Evolutionary conservation across 2,797 vertebrate genomes (phyloP).

Genomic region (Garrulus glandarius): DNA sequence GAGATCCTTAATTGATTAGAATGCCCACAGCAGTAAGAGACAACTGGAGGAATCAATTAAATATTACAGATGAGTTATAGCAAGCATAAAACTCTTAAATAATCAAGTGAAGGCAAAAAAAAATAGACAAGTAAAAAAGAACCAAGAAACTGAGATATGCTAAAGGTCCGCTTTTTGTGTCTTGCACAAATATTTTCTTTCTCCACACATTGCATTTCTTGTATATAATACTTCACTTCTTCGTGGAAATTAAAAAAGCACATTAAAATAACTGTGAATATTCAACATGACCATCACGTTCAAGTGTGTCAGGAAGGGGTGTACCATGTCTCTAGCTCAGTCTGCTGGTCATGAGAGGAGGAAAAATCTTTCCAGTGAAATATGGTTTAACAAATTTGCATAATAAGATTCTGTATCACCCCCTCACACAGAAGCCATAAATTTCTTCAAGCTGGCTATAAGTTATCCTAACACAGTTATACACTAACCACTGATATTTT

Average conservation of each 20-base stretch:
- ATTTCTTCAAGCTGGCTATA: constrained; percentile 35
- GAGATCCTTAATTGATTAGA: constrained; percentile 65
- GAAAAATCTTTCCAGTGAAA: constrained; percentile 25
- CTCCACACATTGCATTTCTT: neutral
- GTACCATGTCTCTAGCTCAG: neutral
- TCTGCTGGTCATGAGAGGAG: neutral
- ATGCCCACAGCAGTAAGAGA: constrained; percentile 35
- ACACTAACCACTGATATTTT: constrained; percentile 30
- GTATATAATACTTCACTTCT: neutral
- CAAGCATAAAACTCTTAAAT: constrained; percentile 49
- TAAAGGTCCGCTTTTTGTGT: neutral
- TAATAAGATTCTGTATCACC: constrained; percentile 11
- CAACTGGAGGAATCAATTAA: constrained; percentile 55
- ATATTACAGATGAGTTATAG: constrained; percentile 39
- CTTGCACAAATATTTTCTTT: neutral
- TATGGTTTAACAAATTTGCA: constrained; percentile 37
- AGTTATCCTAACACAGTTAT: constrained; percentile 6
- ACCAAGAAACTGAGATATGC: neutral
- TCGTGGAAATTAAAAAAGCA: constrained; percentile 4
- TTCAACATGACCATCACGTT: neutral
- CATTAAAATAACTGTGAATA: neutral
- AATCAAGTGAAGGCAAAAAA: neutral
- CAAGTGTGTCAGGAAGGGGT: neutral
- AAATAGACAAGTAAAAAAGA: neutral
- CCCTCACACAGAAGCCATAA: neutral